Base-by-base conservation (phyloP, 1,140 invertebrate species). In the Zaprionus ornatus region DNA sequence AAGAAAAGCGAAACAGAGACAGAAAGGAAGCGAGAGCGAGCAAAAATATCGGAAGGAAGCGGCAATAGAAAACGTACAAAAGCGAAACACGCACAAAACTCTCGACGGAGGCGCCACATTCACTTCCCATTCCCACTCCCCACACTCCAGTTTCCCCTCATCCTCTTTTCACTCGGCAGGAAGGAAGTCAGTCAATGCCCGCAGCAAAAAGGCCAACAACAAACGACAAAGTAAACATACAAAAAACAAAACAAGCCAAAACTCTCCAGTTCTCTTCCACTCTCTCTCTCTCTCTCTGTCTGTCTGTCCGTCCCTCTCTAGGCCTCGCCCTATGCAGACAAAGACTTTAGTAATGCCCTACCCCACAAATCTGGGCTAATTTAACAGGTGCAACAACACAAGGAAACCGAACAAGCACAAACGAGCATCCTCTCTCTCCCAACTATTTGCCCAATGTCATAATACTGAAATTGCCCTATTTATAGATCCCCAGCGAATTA, bases 111-210 rank as follows among this genome's bases (percentile, higher is more conserved):
- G 57, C 69, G 73, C 71, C 74, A 78, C 74, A 77, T 42, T 35
- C 61, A 68, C 29, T 50, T 48, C 68, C 66, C 29, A 10, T 10
- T 70, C 71, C 54, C 60, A 42, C 45, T 15, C 29, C 60, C 77
- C 57, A 77, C 74, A 78, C 64, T 71, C 42, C 27, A 6, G 50
- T 19, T 40, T 12, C 17, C 23, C 29, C 55, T 57, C 50, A 54
- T 23, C 55, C 55, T 23, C 60, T 32, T 15, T 9, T 7, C 59
- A n/a, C 61, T 45, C 32, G 29, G n/a, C 76, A 65, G 79, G 83
- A 82, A 82, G 84, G 80, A 87, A 87, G 80, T 84, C 84, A 80
- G 83, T 87, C 84, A 90, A 90, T 88, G 85, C 84, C 84, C 84
- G 84, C 80, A 90, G 84, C 84, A 83, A 82, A 74, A 82, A 79